These are phyloP conservation scores for Hyperopisus bebe DNA, from an alignment of 2,113 vertebrate genomes.

Conservation along the genomic window DNA sequence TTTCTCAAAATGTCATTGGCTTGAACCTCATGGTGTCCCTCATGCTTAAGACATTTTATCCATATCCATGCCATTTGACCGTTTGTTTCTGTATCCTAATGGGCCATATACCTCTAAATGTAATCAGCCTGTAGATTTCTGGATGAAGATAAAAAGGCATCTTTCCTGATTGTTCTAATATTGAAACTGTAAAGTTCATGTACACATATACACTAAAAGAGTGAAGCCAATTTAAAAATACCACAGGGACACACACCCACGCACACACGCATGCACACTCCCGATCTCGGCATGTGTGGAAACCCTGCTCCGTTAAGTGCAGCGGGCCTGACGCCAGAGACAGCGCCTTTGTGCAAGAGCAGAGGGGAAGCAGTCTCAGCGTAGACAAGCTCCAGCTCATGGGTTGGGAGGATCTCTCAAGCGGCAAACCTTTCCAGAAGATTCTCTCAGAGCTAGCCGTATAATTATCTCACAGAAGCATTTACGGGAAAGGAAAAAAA, in stretches of 20 bases:
- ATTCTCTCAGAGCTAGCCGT: not conserved
- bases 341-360: not conserved
- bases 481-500: not conserved
- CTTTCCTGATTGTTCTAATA: not conserved
- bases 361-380: not conserved
- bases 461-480: slow-evolving; percentile 19
- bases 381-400: not conserved
- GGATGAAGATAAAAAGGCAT: not conserved
- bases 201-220: not conserved
- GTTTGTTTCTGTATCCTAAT: not conserved
- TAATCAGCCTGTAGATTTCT: not conserved
- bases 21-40: not conserved
- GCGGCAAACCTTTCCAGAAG: not conserved
- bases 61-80: not conserved
- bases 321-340: not conserved
- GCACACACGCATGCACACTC: not conserved
- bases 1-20: not conserved
- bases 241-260: not conserved
- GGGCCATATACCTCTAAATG: not conserved
- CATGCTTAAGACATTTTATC: not conserved
- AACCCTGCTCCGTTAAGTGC: not conserved
- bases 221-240: not conserved
- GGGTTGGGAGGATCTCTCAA: not conserved
- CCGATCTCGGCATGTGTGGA: not conserved
- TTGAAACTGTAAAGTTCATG: not conserved